Percentiles rank a stretch among this genome's conserved stretches.
Evolutionary conservation across 30 jellyfish, hydroid and myxozoan genomes (phyloP).

Genomic region (Pelagia noctiluca): DNA sequence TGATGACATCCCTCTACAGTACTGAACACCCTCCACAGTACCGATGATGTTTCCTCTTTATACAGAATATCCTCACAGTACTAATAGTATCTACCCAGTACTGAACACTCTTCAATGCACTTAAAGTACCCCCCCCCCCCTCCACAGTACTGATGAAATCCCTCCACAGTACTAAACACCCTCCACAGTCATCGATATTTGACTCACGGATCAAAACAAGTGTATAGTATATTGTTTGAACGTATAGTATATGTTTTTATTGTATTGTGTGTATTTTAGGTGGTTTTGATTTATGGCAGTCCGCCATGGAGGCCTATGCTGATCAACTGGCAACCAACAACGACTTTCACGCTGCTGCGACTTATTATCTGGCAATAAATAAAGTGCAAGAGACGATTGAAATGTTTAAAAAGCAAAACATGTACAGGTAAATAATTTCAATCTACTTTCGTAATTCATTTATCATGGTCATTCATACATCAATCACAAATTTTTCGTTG

Average conservation of each 20-base stretch:
- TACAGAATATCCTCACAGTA: neutral
- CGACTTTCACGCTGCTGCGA: constrained; percentile 76
- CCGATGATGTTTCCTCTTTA: neutral
- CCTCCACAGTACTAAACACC: no score
- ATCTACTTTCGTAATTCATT: no score
- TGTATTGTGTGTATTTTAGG: constrained; percentile 41
- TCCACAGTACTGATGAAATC: no score
- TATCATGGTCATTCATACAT: no score
- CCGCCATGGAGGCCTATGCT: constrained; percentile 78
- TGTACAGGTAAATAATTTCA: constrained; percentile 76
- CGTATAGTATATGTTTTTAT: neutral
- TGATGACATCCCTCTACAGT: neutral
- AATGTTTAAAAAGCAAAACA: constrained; percentile 76
- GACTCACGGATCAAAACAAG: neutral
- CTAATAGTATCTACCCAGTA: neutral
- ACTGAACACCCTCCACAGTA: constrained; percentile 1
- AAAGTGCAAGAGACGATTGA: constrained; percentile 75
- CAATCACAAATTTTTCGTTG: neutral
- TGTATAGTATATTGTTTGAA: neutral
- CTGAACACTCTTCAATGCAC: no score
- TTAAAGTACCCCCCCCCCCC: no score
- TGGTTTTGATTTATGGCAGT: constrained; percentile 89
- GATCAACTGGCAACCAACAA: constrained; percentile 86
- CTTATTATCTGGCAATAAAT: constrained; percentile 75
- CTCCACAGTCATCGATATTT: no score